phyloP scores from a whole-genome alignment of 2,113 vertebrate species.

The Onychorhynchus coronatus region DNA sequence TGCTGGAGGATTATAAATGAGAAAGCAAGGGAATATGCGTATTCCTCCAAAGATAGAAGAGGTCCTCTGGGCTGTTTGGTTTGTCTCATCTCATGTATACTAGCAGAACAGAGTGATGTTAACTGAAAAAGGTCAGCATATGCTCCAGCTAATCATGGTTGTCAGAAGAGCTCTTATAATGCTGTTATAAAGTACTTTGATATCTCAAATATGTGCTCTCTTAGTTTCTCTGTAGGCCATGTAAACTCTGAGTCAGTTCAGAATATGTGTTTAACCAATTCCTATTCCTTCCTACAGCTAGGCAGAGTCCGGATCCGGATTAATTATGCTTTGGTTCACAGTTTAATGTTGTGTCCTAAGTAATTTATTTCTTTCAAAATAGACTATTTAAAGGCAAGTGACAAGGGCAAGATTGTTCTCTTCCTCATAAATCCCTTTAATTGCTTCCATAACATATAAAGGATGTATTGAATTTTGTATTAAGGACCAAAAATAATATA shows the following conservation, averaged over 20 bases:
- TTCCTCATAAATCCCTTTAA: conserved; percentile 25
- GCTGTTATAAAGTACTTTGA: not conserved
- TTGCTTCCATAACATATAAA: not conserved
- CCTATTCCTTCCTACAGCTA: not conserved
- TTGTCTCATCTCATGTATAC: not conserved
- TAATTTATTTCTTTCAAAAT: conserved; percentile 40
- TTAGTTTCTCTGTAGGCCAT: conserved; percentile 8
- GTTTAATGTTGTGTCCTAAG: not conserved
- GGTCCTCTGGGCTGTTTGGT: not conserved
- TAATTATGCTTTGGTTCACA: conserved; percentile 28
- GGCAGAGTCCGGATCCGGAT: not conserved
- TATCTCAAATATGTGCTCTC: not conserved
- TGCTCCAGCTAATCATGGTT: not conserved
- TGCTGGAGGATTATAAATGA: not conserved
- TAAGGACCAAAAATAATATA: not conserved
- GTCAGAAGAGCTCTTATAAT: not conserved
- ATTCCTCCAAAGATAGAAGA: not conserved
- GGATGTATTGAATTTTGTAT: not conserved
- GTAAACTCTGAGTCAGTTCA: not conserved
- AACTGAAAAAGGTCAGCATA: conserved; percentile 38
- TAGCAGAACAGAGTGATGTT: not conserved
- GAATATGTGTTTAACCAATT: not conserved
- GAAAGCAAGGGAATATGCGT: not conserved
- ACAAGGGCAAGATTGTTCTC: conserved; percentile 2
- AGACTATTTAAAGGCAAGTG: conserved; percentile 17